Conservation (phyloP, 2,797 vertebrate genomes). For the Ara ararauna region DNA sequence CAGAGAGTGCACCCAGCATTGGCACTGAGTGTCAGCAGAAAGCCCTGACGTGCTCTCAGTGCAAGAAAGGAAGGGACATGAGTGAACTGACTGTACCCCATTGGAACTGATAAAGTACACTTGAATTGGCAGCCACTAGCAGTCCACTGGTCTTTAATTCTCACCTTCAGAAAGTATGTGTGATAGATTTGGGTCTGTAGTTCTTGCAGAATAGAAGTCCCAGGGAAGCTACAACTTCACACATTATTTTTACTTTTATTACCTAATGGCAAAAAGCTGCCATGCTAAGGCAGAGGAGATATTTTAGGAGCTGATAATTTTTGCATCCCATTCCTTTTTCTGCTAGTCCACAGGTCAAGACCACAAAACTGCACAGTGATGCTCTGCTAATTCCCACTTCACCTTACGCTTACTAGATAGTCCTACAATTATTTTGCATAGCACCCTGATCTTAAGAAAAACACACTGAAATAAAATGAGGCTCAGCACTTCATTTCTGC, state of each 20-base stretch:
- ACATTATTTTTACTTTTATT: background rate
- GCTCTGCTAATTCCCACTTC: background rate
- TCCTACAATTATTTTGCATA: background rate
- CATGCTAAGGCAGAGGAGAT: background rate
- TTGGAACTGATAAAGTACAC: background rate
- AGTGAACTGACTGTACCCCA: background rate
- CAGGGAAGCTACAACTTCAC: background rate
- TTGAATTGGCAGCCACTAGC: background rate
- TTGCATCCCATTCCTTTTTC: background rate
- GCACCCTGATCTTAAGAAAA: background rate
- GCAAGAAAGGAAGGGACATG: background rate
- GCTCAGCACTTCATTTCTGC: background rate
- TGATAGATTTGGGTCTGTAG: background rate
- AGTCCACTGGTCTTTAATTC: background rate
- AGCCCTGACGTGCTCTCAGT: background rate
- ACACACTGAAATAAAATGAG: background rate
- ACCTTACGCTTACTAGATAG: background rate
- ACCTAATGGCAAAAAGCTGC: background rate
- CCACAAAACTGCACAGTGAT: background rate
- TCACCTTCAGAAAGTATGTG: background rate
- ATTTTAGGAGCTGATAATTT: background rate
- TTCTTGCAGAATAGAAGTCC: background rate
- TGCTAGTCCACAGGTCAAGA: background rate
- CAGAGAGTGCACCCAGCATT: background rate
- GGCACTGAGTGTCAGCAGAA: background rate